Evolutionary conservation across 2,888 invertebrate genomes (phyloP).

Genomic region (Phanerotoma sp.): DNA sequence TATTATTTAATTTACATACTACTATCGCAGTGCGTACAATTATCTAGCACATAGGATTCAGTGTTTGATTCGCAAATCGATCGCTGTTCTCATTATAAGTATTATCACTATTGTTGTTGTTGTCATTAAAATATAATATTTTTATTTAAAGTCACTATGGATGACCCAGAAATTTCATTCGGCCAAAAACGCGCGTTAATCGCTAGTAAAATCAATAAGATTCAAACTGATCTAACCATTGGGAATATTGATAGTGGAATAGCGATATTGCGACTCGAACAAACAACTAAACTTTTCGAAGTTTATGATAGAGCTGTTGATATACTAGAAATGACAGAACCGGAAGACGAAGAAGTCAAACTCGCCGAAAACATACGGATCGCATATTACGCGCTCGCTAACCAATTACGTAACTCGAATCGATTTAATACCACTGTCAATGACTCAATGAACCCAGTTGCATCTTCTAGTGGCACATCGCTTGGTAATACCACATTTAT

Average conservation of each 20-base stretch:
- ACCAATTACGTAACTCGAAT: neutral
- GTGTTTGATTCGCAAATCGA: too few relatives aligned
- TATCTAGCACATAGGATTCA: too few relatives aligned
- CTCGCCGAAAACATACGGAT: neutral
- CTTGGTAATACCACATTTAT: slow-evolving; percentile 6
- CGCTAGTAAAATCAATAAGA: neutral
- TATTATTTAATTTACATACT: neutral
- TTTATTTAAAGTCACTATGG: neutral
- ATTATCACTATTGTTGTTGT: neutral
- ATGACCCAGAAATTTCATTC: neutral
- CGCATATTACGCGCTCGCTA: neutral
- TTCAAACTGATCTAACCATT: neutral
- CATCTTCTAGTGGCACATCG: neutral
- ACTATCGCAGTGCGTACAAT: too few relatives aligned
- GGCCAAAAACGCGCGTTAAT: neutral
- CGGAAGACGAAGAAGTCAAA: neutral
- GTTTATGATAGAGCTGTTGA: neutral
- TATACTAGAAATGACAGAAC: neutral
- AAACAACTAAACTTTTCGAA: neutral
- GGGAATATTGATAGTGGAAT: neutral
- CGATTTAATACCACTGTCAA: neutral
- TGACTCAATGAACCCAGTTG: neutral
- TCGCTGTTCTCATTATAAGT: too few relatives aligned
- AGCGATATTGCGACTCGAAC: neutral
- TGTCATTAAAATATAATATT: neutral